Evolutionary conservation across 2,888 invertebrate genomes (phyloP).

Genomic region (Operophtera brumata): DNA sequence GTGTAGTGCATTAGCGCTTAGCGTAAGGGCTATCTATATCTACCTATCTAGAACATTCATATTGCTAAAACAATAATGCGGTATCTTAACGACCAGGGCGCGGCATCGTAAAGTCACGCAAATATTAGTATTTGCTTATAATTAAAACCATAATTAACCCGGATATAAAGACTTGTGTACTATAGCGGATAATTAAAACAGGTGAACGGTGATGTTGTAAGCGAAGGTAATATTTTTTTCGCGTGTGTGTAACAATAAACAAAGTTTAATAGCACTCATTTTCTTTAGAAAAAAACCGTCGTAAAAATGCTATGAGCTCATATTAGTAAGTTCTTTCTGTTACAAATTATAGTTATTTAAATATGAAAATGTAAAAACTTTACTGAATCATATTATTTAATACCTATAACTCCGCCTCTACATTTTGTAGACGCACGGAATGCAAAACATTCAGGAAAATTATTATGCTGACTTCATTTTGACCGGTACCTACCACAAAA

Average conservation of each 20-base stretch:
- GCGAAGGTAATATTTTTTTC: conserved; percentile 38
- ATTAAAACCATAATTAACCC: conserved; percentile 23
- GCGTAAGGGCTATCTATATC: background rate
- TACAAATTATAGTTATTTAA: background rate
- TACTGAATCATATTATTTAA: background rate
- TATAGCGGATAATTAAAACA: conserved; percentile 24
- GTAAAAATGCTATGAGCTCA: conserved; percentile 8
- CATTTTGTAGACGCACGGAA: conserved; percentile 9
- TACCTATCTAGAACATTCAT: conserved; percentile 34
- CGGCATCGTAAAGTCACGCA: conserved; percentile 51
- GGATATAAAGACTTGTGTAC: conserved; percentile 21
- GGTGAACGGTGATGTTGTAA: conserved; percentile 28
- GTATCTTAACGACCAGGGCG: conserved; percentile 63
- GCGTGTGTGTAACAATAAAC: conserved; percentile 34
- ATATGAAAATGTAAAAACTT: background rate
- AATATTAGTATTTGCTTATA: conserved; percentile 39
- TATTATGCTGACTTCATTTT: conserved; percentile 8
- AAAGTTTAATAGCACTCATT: conserved; percentile 30
- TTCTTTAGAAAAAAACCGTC: conserved; percentile 26
- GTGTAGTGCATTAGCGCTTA: background rate
- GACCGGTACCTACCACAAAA: background rate
- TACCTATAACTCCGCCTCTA: background rate
- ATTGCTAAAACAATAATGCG: conserved; percentile 57
- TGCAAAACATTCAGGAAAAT: conserved; percentile 15
- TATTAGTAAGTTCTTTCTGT: background rate